Evolutionary conservation across 2,113 vertebrate genomes (phyloP).

Genomic region (Nymphicus hollandicus): DNA sequence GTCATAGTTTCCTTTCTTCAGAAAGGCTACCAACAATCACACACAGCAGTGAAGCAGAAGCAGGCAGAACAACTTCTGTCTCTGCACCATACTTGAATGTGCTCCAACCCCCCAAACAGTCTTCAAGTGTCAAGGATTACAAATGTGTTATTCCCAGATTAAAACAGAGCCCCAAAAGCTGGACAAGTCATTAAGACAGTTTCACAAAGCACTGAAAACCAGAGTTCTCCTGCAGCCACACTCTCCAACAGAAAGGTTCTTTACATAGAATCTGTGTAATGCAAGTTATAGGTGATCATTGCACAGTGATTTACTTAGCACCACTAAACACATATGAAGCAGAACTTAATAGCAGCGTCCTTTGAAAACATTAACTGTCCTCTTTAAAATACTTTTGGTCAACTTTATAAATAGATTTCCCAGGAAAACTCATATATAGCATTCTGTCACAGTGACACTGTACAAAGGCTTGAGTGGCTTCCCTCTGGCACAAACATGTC

Average conservation of each 20-base stretch:
- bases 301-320: not conserved
- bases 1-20: not conserved
- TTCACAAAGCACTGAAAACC: not conserved
- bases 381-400: not conserved
- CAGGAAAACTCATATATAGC: not conserved
- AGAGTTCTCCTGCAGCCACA: not conserved
- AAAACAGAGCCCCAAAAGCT: not conserved
- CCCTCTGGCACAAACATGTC: constrained; percentile 44
- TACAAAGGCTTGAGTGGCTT: not conserved
- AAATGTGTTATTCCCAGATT: not conserved
- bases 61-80: not conserved
- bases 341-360: not conserved
- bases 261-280: not conserved
- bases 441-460: not conserved
- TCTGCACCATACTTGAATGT: not conserved
- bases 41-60: not conserved
- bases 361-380: not conserved
- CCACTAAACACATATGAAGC: not conserved
- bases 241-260: not conserved
- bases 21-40: not conserved
- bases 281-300: accelerated
- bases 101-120: accelerated
- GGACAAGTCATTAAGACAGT: not conserved
- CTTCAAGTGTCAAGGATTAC: not conserved
- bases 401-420: constrained; percentile 30